Conservation (phyloP, 2,797 vertebrate species). For the Esox masquinongy region DNA sequence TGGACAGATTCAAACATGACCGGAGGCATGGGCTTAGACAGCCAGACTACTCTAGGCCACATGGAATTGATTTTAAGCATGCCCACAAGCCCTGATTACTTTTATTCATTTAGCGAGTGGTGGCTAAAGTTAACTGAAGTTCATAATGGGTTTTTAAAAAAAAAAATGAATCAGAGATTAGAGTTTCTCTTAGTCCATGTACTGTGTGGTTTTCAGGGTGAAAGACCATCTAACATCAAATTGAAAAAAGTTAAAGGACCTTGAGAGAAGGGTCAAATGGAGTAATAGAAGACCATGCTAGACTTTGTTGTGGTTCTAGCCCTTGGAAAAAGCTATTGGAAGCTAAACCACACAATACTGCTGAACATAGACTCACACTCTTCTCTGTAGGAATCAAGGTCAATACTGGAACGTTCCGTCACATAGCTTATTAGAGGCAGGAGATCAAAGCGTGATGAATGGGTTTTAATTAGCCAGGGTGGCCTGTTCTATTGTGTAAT, state of each 20-base stretch:
- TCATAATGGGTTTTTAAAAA: too few relatives aligned
- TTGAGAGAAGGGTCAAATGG: not conserved
- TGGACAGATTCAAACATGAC: too few relatives aligned
- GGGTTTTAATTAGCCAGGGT: conserved; percentile 63
- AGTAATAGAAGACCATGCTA: not conserved
- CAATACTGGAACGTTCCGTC: not conserved
- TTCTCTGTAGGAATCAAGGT: not conserved
- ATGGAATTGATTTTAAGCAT: too few relatives aligned
- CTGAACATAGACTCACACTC: not conserved
- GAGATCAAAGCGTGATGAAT: conserved; percentile 56
- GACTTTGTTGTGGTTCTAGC: not conserved
- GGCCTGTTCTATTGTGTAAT: conserved; percentile 38
- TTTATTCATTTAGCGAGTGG: too few relatives aligned
- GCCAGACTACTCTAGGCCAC: too few relatives aligned
- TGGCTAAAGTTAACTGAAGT: too few relatives aligned
- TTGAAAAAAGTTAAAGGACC: not conserved
- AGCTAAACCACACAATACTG: not conserved
- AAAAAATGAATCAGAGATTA: too few relatives aligned
- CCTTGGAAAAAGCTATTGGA: not conserved
- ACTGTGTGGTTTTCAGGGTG: too few relatives aligned
- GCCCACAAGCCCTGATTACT: too few relatives aligned
- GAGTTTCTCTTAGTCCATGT: too few relatives aligned
- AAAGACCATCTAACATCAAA: too few relatives aligned
- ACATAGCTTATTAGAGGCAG: not conserved
- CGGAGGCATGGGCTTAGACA: too few relatives aligned